Evolutionary conservation across 2,113 vertebrate species (phyloP), one percentile per base, ranked within the genome.

Genomic region (Crotalus viridis): DNA sequence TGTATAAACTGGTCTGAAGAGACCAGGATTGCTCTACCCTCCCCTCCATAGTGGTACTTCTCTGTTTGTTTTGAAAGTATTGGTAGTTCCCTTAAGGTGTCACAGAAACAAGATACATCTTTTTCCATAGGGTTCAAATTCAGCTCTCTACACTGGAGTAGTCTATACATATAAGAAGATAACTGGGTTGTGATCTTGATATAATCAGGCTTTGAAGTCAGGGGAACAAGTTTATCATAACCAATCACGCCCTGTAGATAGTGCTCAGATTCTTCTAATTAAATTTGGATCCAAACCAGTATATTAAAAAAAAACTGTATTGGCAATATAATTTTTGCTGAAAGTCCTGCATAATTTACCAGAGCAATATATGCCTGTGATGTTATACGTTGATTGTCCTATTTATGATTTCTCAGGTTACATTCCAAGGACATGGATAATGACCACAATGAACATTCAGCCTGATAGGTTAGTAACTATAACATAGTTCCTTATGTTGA

Each of bases 351-450:
- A 57, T 85, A 19, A 24, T 2, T 39, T 48, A 39, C 26, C 3
- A 28, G 52, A 39, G 43, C 15, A 43, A 28, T 55, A 39, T 81
- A 43, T 39, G 2, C 24, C 46, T 89, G 26, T 85, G 21, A 39
- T 52, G 56, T 64, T 64, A 90, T 46, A 52, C 13, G 17, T 64
- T 90, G 39, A 28, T 90, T 94, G 57, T 39, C 56, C 74, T 89
- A 64, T 86, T 92, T 94, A 59, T 94, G 90, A 8, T 90, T 7
- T 85, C n/a, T 69, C 92, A 99, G 99, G 99, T 85, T 98, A 99
- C 92, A 97, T 99, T 94, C 99, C 99, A 59, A 98, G 97, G 97
- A 93, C 97, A 0, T 99, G 99, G 99, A 97, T 99, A 95, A 98
- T 98, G 89, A 98, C 98, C 91, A 98, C 98, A 0, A 97, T 99